A percentile compares a stretch with the other conserved stretches of the same genome.
Evolutionary conservation across 2,797 vertebrate genomes (phyloP).

Genomic region (Clarias platycephalus): DNA sequence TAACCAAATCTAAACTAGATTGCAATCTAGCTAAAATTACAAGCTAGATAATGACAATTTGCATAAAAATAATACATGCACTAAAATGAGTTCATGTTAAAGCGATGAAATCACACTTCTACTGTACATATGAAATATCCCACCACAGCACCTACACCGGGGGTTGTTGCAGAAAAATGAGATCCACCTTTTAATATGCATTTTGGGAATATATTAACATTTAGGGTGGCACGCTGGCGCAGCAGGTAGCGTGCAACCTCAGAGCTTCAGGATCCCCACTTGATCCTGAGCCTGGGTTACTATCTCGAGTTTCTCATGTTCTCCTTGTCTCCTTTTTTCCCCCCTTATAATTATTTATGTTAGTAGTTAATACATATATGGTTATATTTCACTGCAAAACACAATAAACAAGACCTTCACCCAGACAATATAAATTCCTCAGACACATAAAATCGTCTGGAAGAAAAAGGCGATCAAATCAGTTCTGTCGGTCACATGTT

Average conservation of each 20-base stretch:
- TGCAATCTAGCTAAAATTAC: background rate
- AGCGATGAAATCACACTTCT: background rate
- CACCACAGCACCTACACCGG: background rate
- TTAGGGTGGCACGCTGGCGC: background rate
- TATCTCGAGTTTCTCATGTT: background rate
- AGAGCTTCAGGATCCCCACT: background rate
- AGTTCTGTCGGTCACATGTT: no score
- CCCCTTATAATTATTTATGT: no score
- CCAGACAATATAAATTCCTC: no score
- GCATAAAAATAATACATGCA: no score
- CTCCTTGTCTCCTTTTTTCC: background rate
- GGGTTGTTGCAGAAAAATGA: background rate
- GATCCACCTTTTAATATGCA: slow-evolving; percentile 3
- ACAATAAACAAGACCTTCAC: no score
- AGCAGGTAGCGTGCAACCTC: slow-evolving; percentile 9
- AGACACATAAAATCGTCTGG: no score
- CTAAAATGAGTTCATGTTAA: background rate
- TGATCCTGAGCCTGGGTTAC: background rate
- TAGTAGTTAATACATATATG: no score
- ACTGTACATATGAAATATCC: background rate
- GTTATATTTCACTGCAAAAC: no score
- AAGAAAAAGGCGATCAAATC: no score
- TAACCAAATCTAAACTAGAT: background rate
- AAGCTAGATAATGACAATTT: background rate
- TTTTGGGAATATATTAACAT: slow-evolving; percentile 14